Evolutionary conservation across 2,113 vertebrate genomes (phyloP), one percentile per base, ranked within the genome.

Genomic region (Carassius gibelio): DNA sequence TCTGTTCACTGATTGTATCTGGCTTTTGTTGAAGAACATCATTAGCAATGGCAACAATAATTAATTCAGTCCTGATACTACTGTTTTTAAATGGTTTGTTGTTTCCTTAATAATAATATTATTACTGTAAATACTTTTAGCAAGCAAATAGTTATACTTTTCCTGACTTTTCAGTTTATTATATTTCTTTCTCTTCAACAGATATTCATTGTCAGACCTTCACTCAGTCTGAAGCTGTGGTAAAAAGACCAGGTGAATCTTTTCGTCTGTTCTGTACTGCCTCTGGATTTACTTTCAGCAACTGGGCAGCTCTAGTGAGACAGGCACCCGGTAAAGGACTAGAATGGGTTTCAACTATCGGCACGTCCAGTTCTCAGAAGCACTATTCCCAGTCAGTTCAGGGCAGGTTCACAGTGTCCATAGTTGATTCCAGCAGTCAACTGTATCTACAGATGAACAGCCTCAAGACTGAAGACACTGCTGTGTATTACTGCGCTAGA

Each of bases 391-490:
- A 83, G 36, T 79, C 80, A 34, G 59, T 91, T 3, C 48, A 85
- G 55, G 87, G 90, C 69, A 85, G 87, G 59, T 90, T 91, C 57
- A 90, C 85, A 30, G 50, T 86, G 83, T 86, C 88, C 82, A 89
- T 86, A 90, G 81, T 82, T 78, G 81, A 89, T 77, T 81, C 52
- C 80, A 88, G 42, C 38, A 87, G 42, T 62, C 85, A 90, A 59
- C 79, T 90, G 81, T 87, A 89, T 79, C 88, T 89, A 50, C 85
- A 87, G 74, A 88, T 89, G 85, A 87, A 48, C 81, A 88, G 83
- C 13, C 76, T 90, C 68, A 87, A 82, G 55, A 74, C 86, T 59
- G 89, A 85, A 85, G 87, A 90, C 71, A 86, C 82, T 14, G 85
- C 83, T 75, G 62, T 88, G 64, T 88, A 82, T 77, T 30, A 30